Conservation (phyloP, 2,888 invertebrate species). For the Argynnis bischoffii region DNA sequence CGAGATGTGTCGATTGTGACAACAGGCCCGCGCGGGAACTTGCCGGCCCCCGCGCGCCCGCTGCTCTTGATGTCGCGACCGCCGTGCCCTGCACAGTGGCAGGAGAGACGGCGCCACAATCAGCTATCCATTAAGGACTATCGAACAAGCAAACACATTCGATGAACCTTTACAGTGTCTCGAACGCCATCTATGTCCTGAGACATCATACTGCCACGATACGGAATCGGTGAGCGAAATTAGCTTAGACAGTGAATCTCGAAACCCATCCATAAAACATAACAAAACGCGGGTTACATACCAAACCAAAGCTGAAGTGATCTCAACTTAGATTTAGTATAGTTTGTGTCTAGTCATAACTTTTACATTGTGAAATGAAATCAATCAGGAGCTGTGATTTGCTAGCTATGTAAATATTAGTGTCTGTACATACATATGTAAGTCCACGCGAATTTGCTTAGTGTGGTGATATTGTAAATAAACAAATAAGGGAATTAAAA, state of each 20-base stretch:
- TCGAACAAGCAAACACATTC: slow-evolving; percentile 55
- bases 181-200: slow-evolving; percentile 57
- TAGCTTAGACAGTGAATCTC: slow-evolving; percentile 70
- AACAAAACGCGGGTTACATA: slow-evolving; percentile 70
- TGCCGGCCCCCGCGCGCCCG: slow-evolving; percentile 64
- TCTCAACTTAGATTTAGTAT: slow-evolving; percentile 50
- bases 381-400: slow-evolving; percentile 79
- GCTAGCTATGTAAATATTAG: slow-evolving; percentile 63
- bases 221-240: slow-evolving; percentile 72
- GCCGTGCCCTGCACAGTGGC: slow-evolving; percentile 54
- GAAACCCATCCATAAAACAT: slow-evolving; percentile 61
- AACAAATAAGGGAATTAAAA: slow-evolving; percentile 53
- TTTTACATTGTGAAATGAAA: slow-evolving; percentile 44
- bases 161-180: slow-evolving; percentile 67
- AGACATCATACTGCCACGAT: slow-evolving; percentile 60
- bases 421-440: slow-evolving; percentile 46
- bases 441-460: slow-evolving; percentile 24
- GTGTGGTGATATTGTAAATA: slow-evolving; percentile 31
- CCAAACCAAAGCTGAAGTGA: slow-evolving; percentile 64
- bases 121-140: slow-evolving; percentile 59
- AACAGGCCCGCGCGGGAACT: slow-evolving; percentile 76
- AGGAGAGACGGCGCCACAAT: slow-evolving; percentile 56
- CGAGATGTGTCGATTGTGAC: slow-evolving; percentile 87
- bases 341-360: slow-evolving; percentile 30
- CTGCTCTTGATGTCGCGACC: slow-evolving; percentile 73